A percentile compares a stretch with the other conserved stretches of the same genome.
Conservation (phyloP, 2,113 vertebrate species). For the Sinocyclocheilus grahami region DNA sequence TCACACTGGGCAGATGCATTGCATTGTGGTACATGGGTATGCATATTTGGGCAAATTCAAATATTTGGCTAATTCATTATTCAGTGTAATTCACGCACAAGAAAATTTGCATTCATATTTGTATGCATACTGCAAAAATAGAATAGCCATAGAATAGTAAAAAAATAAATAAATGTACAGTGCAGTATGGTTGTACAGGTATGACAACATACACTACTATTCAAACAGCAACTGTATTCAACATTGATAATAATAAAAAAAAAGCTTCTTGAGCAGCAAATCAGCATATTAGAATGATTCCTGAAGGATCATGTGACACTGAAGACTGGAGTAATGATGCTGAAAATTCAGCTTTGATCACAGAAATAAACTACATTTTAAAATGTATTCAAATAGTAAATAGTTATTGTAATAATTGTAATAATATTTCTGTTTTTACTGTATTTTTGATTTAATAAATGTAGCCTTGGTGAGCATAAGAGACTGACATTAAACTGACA, state of each 20-base stretch:
- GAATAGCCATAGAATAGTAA: not conserved
- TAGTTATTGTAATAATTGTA: too few relatives aligned
- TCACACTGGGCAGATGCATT: not conserved
- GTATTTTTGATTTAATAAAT: too few relatives aligned
- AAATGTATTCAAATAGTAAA: too few relatives aligned
- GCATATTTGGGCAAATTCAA: not conserved
- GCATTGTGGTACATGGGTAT: not conserved
- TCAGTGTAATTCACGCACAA: not conserved
- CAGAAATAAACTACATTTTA: too few relatives aligned
- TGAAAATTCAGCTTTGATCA: not conserved
- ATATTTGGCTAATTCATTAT: not conserved
- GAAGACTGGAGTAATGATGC: not conserved
- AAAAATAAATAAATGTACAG: not conserved
- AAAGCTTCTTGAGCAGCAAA: not conserved
- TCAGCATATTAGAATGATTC: not conserved
- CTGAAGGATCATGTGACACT: not conserved
- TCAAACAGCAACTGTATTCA: too few relatives aligned
- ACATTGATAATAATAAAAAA: too few relatives aligned
- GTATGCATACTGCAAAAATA: not conserved
- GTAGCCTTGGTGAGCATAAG: not conserved
- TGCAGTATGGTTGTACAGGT: not conserved
- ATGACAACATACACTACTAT: not conserved
- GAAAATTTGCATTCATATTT: not conserved
- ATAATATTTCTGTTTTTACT: too few relatives aligned
- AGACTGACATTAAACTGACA: not conserved